phyloP scores from a whole-genome alignment of 2,888 invertebrate genomes.

The Apamea anceps region DNA sequence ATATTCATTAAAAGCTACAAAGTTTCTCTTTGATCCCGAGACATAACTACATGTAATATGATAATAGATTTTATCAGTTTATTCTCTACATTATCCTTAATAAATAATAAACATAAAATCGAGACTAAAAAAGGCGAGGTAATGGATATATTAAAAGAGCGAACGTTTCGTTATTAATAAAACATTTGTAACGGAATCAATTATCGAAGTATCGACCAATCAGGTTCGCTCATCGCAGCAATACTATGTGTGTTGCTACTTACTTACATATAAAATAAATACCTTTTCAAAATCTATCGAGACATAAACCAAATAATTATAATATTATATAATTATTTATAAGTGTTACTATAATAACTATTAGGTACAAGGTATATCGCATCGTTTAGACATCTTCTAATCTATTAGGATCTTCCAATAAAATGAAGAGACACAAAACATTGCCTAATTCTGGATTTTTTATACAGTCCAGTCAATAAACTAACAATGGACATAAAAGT shows the following conservation, averaged over 20 bases:
- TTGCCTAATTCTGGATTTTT: not conserved
- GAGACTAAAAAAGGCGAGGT: not conserved
- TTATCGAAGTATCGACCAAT: not conserved
- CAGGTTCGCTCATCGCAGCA: not conserved
- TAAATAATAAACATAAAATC: constrained; percentile 14
- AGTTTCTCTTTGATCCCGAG: constrained; percentile 44
- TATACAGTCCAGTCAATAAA: not conserved
- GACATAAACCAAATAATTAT: not conserved
- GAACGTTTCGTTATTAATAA: not conserved
- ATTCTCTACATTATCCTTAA: constrained; percentile 30
- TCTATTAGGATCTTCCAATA: not conserved
- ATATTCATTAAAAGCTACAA: constrained; percentile 58
- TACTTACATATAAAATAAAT: not conserved
- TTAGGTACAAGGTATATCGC: not conserved
- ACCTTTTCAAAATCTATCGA: not conserved
- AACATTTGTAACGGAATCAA: not conserved
- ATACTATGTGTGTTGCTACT: not conserved
- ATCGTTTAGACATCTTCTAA: not conserved
- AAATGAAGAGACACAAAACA: not conserved
- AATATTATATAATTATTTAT: not conserved
- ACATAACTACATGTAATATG: constrained; percentile 29
- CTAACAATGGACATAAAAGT: not conserved
- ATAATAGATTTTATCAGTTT: constrained; percentile 42
- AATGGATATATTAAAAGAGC: not conserved
- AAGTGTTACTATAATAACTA: not conserved